Conservation (phyloP, 2,888 invertebrate genomes). For the Parasteatoda lunata region DNA sequence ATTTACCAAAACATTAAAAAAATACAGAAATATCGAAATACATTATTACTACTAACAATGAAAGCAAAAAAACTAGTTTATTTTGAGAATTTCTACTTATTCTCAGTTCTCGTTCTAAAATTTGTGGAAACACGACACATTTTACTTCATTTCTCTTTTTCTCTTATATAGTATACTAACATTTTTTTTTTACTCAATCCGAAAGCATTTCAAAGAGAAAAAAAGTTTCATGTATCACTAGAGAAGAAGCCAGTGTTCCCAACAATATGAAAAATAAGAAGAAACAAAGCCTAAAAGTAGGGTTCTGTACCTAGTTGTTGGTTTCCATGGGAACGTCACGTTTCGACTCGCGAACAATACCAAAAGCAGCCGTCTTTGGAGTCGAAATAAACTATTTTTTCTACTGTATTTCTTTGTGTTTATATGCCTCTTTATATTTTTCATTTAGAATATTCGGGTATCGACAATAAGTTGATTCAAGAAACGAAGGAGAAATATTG, state of each 20-base stretch:
- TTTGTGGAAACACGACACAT: background rate
- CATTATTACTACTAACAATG: no score
- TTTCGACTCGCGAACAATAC: slow-evolving; percentile 37
- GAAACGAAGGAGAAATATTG: no score
- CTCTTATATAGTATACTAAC: background rate
- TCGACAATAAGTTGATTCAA: background rate
- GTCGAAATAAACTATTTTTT: slow-evolving; percentile 9
- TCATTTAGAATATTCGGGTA: background rate
- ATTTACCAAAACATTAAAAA: no score
- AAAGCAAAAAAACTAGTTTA: no score
- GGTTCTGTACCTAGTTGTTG: slow-evolving; percentile 31
- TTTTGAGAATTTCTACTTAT: background rate
- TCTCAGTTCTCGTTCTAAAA: background rate
- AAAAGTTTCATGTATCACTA: slow-evolving; percentile 3
- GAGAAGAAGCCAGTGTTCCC: background rate
- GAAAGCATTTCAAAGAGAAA: background rate
- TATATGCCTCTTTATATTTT: slow-evolving; percentile 11
- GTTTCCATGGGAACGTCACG: slow-evolving; percentile 41
- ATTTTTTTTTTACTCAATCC: background rate
- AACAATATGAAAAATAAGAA: background rate
- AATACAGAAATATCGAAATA: no score
- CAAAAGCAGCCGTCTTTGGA: slow-evolving; percentile 9
- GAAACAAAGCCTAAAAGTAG: slow-evolving; percentile 16
- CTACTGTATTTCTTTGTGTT: slow-evolving; percentile 10
- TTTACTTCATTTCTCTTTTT: background rate